phyloP scores from a whole-genome alignment of 2,797 vertebrate genomes.

The Siniperca scherzeri region DNA sequence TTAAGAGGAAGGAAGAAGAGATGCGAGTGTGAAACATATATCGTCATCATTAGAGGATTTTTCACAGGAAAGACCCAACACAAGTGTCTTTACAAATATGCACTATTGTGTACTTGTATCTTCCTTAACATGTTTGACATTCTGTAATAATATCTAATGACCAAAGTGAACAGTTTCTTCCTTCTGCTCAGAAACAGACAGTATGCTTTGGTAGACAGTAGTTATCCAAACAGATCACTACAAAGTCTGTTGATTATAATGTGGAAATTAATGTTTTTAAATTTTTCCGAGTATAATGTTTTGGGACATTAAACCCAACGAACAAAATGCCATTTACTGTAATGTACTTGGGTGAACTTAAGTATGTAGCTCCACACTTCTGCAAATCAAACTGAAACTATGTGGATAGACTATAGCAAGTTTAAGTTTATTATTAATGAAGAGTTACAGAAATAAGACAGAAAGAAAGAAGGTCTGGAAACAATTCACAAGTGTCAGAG shows the following conservation, averaged over 20 bases:
- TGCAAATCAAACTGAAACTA: not conserved
- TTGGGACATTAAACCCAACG: not conserved
- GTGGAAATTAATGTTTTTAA: not conserved
- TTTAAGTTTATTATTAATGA: not conserved
- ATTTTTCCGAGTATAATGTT: not conserved
- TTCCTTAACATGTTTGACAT: not conserved
- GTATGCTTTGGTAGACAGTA: not conserved
- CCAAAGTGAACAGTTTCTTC: not conserved
- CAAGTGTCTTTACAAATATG: not conserved
- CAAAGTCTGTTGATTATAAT: not conserved
- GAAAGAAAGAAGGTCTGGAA: conserved; percentile 1
- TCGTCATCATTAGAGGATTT: not conserved
- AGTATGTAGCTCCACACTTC: not conserved
- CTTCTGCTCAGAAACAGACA: not conserved
- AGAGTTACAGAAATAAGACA: conserved; percentile 8
- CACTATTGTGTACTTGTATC: not conserved
- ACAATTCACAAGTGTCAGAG: not conserved
- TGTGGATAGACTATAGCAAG: not conserved
- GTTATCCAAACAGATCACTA: not conserved
- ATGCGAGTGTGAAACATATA: not conserved
- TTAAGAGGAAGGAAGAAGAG: not conserved
- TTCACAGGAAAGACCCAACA: not conserved
- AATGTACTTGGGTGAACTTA: not conserved
- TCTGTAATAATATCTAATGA: not conserved
- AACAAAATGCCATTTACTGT: not conserved